Conservation (phyloP, 2,888 invertebrate genomes). For the Nudaria mundana region DNA sequence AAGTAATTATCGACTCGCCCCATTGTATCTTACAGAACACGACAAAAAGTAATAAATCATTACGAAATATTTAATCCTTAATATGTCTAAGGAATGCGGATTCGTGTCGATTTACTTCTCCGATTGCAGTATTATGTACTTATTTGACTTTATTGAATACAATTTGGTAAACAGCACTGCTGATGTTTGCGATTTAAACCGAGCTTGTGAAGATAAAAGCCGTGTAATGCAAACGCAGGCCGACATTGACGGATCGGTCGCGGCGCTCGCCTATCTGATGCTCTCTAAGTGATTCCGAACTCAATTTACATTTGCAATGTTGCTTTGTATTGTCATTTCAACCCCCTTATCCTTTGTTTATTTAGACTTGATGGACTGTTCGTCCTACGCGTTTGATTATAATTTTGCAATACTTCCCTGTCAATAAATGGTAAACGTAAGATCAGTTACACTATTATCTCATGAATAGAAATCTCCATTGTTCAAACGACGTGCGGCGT, state of each 20-base stretch:
- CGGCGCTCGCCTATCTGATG: constrained; percentile 77
- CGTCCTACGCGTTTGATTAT: constrained; percentile 28
- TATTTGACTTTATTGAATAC: constrained; percentile 76
- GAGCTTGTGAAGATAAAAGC: constrained; percentile 73
- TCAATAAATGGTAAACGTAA: constrained; percentile 21
- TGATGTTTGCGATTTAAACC: constrained; percentile 75
- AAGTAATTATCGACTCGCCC: constrained; percentile 60
- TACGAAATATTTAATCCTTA: constrained; percentile 64
- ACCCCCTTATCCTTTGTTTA: constrained; percentile 61
- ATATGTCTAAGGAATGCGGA: constrained; percentile 55
- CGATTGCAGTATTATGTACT: no score
- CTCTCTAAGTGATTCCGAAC: constrained; percentile 76
- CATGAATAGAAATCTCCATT: constrained; percentile 18
- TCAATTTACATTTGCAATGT: constrained; percentile 74
- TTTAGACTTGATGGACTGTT: constrained; percentile 39
- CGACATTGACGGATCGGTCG: constrained; percentile 79
- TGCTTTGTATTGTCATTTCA: constrained; percentile 71
- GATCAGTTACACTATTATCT: constrained; percentile 4
- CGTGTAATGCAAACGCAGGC: constrained; percentile 75
- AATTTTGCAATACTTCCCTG: constrained; percentile 31
- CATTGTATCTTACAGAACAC: constrained; percentile 65
- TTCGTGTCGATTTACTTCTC: constrained; percentile 50
- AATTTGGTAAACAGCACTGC: constrained; percentile 76
- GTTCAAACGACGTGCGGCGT: constrained; percentile 8
- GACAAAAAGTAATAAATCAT: constrained; percentile 70